These are phyloP conservation scores for Stramonita haemastoma DNA, from an alignment of 2,888 invertebrate species.

Conservation along the genomic window DNA sequence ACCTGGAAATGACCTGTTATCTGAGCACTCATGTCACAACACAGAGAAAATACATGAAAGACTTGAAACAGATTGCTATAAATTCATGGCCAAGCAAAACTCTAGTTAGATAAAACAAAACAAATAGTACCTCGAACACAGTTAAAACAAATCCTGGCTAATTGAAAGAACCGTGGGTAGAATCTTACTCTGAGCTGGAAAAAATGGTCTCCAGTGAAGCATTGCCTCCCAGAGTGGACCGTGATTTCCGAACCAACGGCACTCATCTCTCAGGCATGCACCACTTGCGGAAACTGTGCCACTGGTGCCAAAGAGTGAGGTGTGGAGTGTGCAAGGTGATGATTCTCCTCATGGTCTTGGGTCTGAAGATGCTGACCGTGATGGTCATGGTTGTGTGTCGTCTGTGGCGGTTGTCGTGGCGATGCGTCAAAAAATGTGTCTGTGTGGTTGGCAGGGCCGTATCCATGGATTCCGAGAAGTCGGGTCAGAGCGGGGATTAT, in stretches of 20 bases:
- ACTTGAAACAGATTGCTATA: no score
- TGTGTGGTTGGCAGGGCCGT: conserved; percentile 64
- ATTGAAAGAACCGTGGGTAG: no score
- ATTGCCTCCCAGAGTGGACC: no score
- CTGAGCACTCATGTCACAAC: no score
- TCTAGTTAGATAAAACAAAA: no score
- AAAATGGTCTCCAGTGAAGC: no score
- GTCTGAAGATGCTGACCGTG: conserved; percentile 15
- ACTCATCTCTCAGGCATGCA: not conserved
- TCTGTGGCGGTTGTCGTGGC: not conserved
- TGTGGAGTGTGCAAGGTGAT: not conserved
- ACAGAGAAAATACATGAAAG: no score
- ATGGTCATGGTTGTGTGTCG: not conserved
- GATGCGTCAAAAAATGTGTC: conserved; percentile 46
- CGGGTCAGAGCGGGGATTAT: conserved; percentile 70
- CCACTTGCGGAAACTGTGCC: not conserved
- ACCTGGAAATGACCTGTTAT: no score
- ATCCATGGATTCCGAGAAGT: conserved; percentile 68
- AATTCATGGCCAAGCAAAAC: no score
- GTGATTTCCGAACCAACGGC: not conserved
- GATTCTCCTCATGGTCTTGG: not conserved
- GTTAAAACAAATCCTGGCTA: no score
- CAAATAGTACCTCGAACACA: no score
- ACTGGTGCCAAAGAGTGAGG: not conserved
- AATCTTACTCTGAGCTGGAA: no score